These are phyloP conservation scores for Cephus pygmeus DNA, from an alignment of 2,888 invertebrate species.

Conservation along the genomic window DNA sequence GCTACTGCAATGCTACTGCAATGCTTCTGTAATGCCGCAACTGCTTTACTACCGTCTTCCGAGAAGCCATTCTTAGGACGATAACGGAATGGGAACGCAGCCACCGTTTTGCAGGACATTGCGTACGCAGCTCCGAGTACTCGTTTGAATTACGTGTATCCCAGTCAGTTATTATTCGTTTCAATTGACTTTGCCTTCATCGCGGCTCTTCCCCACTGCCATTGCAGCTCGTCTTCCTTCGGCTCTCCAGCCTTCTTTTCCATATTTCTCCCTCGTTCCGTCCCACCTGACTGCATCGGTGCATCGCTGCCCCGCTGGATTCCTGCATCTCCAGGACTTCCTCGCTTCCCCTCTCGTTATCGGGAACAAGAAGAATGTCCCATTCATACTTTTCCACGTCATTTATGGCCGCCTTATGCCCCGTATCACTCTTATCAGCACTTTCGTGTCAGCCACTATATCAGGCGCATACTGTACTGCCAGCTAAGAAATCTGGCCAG, in stretches of 20 bases:
- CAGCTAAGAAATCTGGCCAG: constrained; percentile 9
- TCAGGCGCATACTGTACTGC: constrained; percentile 24
- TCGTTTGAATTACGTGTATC: background rate
- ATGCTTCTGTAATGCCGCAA: constrained; percentile 1
- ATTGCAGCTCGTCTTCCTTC: background rate
- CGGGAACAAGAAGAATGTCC: constrained; percentile 38
- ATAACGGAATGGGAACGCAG: background rate
- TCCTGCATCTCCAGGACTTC: background rate
- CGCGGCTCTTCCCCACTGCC: background rate
- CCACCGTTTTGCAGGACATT: background rate
- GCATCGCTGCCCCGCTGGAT: too few relatives aligned
- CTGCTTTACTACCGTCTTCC: constrained; percentile 8
- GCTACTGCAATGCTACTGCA: background rate
- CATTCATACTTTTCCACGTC: constrained; percentile 44
- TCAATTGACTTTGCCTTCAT: background rate
- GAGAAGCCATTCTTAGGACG: background rate
- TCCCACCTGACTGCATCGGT: background rate
- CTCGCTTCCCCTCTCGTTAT: constrained; percentile 28
- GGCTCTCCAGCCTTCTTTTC: background rate
- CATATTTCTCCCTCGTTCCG: too few relatives aligned
- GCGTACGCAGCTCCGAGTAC: background rate
- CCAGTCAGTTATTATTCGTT: background rate
- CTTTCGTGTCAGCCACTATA: constrained; percentile 39
- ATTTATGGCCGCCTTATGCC: constrained; percentile 29
- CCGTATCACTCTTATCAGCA: constrained; percentile 44